These are phyloP conservation scores for Clarias macrocephalus DNA, from an alignment of 2,113 vertebrate genomes.

Conservation along the genomic window DNA sequence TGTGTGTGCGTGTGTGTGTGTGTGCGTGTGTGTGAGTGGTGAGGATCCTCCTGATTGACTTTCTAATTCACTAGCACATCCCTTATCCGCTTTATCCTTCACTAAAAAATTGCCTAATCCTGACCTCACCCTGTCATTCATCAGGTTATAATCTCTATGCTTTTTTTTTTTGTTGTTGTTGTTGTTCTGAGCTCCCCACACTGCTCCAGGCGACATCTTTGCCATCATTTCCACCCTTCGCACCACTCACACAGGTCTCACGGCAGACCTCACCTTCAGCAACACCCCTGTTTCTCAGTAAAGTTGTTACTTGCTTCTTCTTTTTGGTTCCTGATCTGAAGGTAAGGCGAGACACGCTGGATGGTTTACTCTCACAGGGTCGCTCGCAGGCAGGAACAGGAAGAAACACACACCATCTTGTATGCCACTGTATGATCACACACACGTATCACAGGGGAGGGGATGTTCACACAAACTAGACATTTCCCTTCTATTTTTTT, in stretches of 20 bases:
- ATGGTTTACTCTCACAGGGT: background rate
- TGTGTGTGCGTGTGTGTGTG: background rate
- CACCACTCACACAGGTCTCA: background rate
- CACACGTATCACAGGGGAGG: background rate
- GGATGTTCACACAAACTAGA: background rate
- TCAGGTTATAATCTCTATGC: background rate
- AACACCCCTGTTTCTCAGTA: background rate
- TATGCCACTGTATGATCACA: background rate
- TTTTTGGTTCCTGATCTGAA: slow-evolving; percentile 13
- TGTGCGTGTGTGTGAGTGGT: background rate
- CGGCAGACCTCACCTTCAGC: too few relatives aligned
- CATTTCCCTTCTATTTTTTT: background rate
- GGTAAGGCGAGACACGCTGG: background rate
- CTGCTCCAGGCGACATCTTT: background rate
- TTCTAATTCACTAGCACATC: background rate
- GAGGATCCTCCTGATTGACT: background rate
- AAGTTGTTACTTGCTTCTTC: background rate
- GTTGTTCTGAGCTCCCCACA: background rate
- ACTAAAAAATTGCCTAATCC: background rate
- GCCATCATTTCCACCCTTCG: background rate
- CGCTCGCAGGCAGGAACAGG: background rate
- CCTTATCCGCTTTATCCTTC: background rate
- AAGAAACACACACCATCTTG: background rate
- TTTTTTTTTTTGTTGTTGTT: background rate
- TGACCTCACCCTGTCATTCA: background rate